Conservation (phyloP, 2,797 vertebrate genomes). For the Pterois miles region DNA sequence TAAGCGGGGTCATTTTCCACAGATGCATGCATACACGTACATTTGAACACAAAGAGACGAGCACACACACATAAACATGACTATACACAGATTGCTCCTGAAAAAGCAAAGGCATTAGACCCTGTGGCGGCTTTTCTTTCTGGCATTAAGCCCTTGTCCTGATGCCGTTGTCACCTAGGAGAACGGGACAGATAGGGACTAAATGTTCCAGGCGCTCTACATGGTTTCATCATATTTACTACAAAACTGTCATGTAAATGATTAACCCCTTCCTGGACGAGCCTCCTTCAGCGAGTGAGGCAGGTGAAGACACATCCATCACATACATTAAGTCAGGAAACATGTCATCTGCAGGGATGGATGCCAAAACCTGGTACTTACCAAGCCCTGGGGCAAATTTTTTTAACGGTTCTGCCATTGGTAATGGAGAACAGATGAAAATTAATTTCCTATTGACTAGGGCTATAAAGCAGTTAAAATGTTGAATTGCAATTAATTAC, state of each 20-base stretch:
- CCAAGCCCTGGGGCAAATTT: too few species aligned
- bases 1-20: background rate
- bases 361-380: too few species aligned
- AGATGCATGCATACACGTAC: background rate
- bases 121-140: constrained; percentile 34
- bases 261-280: constrained; percentile 64
- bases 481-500: too few species aligned
- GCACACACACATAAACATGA: background rate
- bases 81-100: background rate
- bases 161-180: constrained; percentile 25
- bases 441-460: too few species aligned
- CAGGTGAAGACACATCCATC: constrained; percentile 9
- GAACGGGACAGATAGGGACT: constrained; percentile 45
- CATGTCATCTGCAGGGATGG: too few species aligned
- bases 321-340: background rate
- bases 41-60: constrained; percentile 9
- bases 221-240: constrained; percentile 65
- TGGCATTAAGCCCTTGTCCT: constrained; percentile 35
- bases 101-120: constrained; percentile 20
- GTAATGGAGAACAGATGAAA: too few species aligned
- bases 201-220: constrained; percentile 54
- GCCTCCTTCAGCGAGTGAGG: background rate
- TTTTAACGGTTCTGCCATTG: too few species aligned
- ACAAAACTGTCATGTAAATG: constrained; percentile 58
- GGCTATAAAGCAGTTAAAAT: too few species aligned